phyloP scores from a whole-genome alignment of 1,140 invertebrate genomes.

The Asobara japonica region DNA sequence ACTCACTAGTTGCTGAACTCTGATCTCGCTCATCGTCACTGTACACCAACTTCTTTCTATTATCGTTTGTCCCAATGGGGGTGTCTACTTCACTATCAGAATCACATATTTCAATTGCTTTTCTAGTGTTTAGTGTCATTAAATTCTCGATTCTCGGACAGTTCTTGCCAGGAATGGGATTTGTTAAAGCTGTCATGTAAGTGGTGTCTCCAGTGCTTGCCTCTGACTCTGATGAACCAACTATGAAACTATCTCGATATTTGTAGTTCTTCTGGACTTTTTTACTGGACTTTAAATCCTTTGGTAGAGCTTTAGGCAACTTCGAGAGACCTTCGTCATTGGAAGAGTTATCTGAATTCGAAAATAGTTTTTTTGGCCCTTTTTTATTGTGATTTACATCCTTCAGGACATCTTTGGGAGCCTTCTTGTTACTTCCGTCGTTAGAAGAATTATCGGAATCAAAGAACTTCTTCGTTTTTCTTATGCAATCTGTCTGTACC shows the following conservation, averaged over 20 bases:
- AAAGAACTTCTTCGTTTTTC: constrained; percentile 17
- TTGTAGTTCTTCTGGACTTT: constrained; percentile 33
- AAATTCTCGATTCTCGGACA: constrained; percentile 24
- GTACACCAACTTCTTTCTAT: constrained; percentile 50
- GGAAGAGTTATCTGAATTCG: neutral
- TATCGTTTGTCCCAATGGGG: constrained; percentile 29
- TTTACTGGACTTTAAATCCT: constrained; percentile 42
- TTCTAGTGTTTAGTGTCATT: constrained; percentile 35
- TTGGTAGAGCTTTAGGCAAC: constrained; percentile 44
- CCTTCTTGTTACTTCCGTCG: too few relatives aligned
- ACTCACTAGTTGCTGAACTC: constrained; percentile 59
- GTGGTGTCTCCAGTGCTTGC: constrained; percentile 13
- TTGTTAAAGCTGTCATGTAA: constrained; percentile 20
- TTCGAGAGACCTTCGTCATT: neutral
- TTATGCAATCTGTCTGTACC: constrained; percentile 54
- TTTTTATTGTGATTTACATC: neutral
- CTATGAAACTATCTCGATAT: constrained; percentile 14
- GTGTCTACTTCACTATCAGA: constrained; percentile 50
- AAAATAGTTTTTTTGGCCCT: neutral
- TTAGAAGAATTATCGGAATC: too few relatives aligned
- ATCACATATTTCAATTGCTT: constrained; percentile 53
- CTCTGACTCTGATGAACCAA: neutral
- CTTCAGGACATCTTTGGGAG: too few relatives aligned
- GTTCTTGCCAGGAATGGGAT: neutral
- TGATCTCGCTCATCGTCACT: constrained; percentile 45